Evolutionary conservation across 2,888 invertebrate species (phyloP), one percentile per base, ranked within the genome.

Genomic region (Philhelius pedissequus): DNA sequence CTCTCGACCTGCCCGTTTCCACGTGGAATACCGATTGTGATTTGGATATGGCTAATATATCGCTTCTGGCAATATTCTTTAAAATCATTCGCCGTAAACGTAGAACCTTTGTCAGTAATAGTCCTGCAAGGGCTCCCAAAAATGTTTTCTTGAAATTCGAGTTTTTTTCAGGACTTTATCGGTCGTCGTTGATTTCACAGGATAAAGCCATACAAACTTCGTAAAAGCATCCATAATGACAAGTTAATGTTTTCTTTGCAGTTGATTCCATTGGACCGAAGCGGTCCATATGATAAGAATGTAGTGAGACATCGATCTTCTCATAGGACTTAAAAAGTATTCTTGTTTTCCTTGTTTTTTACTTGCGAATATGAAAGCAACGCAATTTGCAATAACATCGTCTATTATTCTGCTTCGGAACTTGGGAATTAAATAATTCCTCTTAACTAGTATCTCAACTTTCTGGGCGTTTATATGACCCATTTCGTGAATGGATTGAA

Each of bases 241-340:
- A 9, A 45, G 20, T 1, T 20, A 4, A 20, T 45, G 45, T 20
- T 45, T 45, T 45, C 9, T 45, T 45, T 9, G 20, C 20, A 3
- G 45, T 45, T 45, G 45, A 45, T 20, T 7, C 20, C 45, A 45
- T 45, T 3, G 45, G 45, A 20, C 45, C 45, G 8, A 90, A 15
- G 48, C 90, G 90, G 45, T 90, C 90, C 11, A 88, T 52, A 50
- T 90, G 89, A 7, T 86, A 87, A 0, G 89, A 89, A 8, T 87
- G 79, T 13, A 90, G 64, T 7, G 89, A 89, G 1, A 62, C 45
- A 0, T 79, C 87, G 13, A 78, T 88, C 32, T 90, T 90, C 11
- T 88, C 87, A 2, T 87, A 0, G 88, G 83, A 43, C 89, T 69
- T 25, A 90, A 77, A 11, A 86, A 87, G 9, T 90, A 89, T 84